phyloP scores from a whole-genome alignment of 2,113 vertebrate genomes.

The Orientallactaga bullata region DNA sequence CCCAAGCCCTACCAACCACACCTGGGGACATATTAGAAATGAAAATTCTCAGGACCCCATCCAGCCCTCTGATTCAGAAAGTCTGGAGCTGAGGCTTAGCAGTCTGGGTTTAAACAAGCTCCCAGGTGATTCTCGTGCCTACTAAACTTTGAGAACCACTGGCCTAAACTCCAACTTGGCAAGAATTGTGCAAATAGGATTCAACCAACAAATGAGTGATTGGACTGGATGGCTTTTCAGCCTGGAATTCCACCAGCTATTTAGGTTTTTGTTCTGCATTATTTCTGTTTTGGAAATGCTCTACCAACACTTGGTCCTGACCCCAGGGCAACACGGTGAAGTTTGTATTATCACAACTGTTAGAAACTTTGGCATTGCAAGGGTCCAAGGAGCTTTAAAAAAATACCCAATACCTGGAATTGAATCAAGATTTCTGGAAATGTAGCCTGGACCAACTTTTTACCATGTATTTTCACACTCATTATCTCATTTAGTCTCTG shows the following conservation, averaged over 20 bases:
- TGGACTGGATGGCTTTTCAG: background rate
- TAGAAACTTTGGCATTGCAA: background rate
- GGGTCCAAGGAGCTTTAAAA: background rate
- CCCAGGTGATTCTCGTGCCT: background rate
- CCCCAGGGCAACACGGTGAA: background rate
- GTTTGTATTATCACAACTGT: background rate
- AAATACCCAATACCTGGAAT: background rate
- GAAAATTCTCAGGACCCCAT: background rate
- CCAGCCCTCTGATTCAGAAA: background rate
- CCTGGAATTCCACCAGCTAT: background rate
- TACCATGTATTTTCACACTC: background rate
- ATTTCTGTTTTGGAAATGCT: constrained; percentile 32
- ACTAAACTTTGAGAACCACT: background rate
- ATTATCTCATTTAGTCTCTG: constrained; percentile 1
- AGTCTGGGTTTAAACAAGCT: background rate
- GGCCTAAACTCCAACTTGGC: background rate
- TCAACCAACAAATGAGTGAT: background rate
- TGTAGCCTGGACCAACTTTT: background rate
- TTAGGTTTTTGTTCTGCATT: background rate
- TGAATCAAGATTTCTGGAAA: background rate
- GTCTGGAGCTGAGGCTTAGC: background rate
- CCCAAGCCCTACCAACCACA: background rate
- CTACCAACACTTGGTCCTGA: background rate
- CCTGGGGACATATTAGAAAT: background rate
- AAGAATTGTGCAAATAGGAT: constrained; percentile 16